phyloP scores from a whole-genome alignment of 2,888 invertebrate genomes.

The Eupithecia subumbrata region DNA sequence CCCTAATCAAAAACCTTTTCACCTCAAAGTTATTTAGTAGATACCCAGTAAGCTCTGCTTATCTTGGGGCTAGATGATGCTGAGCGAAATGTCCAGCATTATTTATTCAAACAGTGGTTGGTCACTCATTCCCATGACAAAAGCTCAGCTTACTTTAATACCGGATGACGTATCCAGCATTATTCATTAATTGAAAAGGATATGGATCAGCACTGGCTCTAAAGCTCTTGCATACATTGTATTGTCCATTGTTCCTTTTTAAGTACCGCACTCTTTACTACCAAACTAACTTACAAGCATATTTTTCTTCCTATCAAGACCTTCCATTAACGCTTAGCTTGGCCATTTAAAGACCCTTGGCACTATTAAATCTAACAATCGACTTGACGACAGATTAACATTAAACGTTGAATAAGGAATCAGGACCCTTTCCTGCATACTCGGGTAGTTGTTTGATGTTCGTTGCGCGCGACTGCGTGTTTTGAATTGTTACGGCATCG shows the following conservation, averaged over 20 bases:
- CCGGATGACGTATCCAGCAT: background rate
- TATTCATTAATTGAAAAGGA: slow-evolving; percentile 1
- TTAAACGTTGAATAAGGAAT: slow-evolving; percentile 6
- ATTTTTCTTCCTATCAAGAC: background rate
- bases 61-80: no score
- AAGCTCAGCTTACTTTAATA: background rate
- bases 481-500: slow-evolving; percentile 22
- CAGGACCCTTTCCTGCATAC: slow-evolving; percentile 19
- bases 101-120: background rate
- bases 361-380: background rate
- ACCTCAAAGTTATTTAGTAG: no score
- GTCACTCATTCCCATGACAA: background rate
- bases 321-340: slow-evolving; percentile 1
- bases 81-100: no score
- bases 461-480: slow-evolving; percentile 24
- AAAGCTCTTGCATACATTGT: background rate
- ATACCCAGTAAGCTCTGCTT: no score
- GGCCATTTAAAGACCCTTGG: background rate
- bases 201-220: background rate
- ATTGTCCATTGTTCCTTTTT: slow-evolving; percentile 1
- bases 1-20: no score
- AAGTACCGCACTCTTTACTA: background rate
- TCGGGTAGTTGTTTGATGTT: slow-evolving; percentile 24
- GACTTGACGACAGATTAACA: background rate
- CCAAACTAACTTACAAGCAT: background rate